Evolutionary conservation across 2,888 invertebrate species (phyloP), one percentile per base, ranked within the genome.

Genomic region (Venustoraphidia nigricollis): DNA sequence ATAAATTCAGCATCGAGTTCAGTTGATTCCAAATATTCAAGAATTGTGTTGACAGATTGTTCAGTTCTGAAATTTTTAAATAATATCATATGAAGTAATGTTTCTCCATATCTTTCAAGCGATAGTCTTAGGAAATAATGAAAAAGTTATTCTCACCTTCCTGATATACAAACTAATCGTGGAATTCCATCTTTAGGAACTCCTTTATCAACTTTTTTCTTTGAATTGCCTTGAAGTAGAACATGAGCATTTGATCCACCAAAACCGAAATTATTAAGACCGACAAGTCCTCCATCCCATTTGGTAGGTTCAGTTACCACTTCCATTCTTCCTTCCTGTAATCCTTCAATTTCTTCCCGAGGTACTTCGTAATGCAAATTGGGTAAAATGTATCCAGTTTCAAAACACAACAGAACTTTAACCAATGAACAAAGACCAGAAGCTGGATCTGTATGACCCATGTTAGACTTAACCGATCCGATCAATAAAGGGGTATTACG

Each of bases 351-450:
- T 41, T 72, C 73, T 34, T 67, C 62, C 3, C 73, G 67, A 0
- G 86, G 80, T 1, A 60, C 65, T 0, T 70, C 66, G 59, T 69
- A 85, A 61, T 89, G 77, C 11, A 89, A 66, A 63, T 88, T 89
- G 1, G 77, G 79, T 0, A 88, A 84, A 45, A 89, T 69, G 9
- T 67, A 54, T 1, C 79, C 79, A 11, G 68, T 68, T 57, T 83
- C 80, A 68, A 84, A 84, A 0, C 79, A 77, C 38, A 87, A 68
- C 9, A 82, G 54, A 3, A 69, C 76, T 67, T 82, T 82, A 1
- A 72, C 72, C 34, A 82, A 57, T 8, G 75, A 71, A 42, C 74
- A 71, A 36, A 80, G 62, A 8, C 70, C 72, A 2, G 71, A 65
- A 3, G 68, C 64, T 8, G 67, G 63, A 50, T 72, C 70, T 1